phyloP scores from a whole-genome alignment of 2,888 invertebrate genomes.

The Polydrusus pterygomalis region DNA sequence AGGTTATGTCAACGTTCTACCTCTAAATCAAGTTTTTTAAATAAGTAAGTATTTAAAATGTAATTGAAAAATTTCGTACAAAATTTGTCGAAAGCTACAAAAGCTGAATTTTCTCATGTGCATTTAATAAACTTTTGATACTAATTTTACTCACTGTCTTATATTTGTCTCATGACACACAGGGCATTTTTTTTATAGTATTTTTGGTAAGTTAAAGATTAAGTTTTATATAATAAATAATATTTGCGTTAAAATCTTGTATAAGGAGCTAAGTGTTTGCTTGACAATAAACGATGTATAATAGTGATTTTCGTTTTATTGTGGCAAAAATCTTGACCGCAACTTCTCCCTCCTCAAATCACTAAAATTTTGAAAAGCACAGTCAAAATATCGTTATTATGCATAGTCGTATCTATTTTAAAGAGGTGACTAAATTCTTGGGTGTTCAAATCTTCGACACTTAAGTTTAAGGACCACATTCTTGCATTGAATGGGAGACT shows the following conservation, averaged over 20 bases:
- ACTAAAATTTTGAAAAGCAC: too few relatives aligned
- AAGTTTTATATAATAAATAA: too few relatives aligned
- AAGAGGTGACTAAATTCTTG: too few relatives aligned
- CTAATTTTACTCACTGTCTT: not conserved
- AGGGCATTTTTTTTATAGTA: too few relatives aligned
- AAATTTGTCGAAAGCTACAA: not conserved
- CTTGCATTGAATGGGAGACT: too few relatives aligned
- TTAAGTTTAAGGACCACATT: too few relatives aligned
- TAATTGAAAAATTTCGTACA: not conserved
- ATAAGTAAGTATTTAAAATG: not conserved
- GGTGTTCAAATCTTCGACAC: too few relatives aligned
- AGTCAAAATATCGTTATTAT: too few relatives aligned
- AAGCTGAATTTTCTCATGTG: not conserved
- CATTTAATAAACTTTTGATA: not conserved
- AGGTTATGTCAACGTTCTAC: too few relatives aligned
- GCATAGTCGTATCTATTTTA: too few relatives aligned
- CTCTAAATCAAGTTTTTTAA: not conserved
- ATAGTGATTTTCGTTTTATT: not conserved
- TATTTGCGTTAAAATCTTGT: not conserved
- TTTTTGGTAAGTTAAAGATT: not conserved
- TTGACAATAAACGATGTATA: constrained; percentile 1
- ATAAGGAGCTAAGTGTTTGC: not conserved
- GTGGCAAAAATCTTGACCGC: too few relatives aligned
- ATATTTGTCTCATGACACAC: not conserved
- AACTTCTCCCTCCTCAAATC: too few relatives aligned